Evolutionary conservation across 1,140 invertebrate species (phyloP).

Genomic region (Saccostrea echinata): DNA sequence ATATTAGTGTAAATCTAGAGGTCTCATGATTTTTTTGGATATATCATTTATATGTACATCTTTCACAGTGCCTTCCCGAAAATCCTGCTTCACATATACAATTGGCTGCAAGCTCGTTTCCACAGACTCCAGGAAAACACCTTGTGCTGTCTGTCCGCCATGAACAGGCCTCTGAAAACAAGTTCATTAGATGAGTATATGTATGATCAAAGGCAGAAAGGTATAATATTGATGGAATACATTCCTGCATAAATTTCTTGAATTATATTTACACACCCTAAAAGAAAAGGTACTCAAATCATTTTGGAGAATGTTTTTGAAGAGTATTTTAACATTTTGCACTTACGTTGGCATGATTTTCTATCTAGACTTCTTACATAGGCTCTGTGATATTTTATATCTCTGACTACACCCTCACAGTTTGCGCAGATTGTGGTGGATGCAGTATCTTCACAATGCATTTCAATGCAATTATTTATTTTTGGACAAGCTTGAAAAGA

Average conservation of each 20-base stretch:
- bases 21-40: too few species aligned
- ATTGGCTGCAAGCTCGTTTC: conserved; percentile 27
- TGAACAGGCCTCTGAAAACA: conserved; percentile 57
- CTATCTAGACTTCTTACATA: background rate
- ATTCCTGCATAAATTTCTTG: background rate
- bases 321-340: background rate
- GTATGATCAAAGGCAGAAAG: background rate
- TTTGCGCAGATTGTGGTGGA: background rate
- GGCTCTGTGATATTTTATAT: background rate
- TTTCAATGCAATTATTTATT: background rate
- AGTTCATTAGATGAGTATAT: background rate
- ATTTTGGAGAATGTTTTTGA: too few species aligned
- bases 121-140: conserved; percentile 58
- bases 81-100: conserved; percentile 56
- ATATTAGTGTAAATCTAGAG: too few species aligned
- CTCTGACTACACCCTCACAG: background rate
- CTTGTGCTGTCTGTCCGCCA: conserved; percentile 58
- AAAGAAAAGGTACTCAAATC: too few species aligned
- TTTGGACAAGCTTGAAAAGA: background rate
- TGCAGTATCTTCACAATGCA: background rate
- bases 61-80: conserved; percentile 53
- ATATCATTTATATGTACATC: conserved; percentile 36
- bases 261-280: too few species aligned
- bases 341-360: background rate
- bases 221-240: background rate